Percentiles rank a stretch among this genome's conserved stretches.
Conservation (phyloP, 2,888 invertebrate species). For the Platycheirus rosarum region DNA sequence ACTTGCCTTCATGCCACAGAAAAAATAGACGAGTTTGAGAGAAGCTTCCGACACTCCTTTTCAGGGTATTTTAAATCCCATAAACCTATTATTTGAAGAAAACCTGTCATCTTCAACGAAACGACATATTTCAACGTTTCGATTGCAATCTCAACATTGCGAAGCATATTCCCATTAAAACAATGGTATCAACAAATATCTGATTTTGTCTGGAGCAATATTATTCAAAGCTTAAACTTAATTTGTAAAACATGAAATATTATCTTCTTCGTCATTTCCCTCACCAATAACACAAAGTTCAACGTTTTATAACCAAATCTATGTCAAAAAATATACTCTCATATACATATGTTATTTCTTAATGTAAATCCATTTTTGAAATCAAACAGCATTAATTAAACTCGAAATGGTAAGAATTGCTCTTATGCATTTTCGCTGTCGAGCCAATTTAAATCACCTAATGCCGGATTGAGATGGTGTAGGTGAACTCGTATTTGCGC, state of each 20-base stretch:
- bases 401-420: conserved; percentile 52
- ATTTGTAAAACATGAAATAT: no score
- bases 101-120: no score
- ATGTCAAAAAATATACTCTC: conserved; percentile 60
- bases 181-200: no score
- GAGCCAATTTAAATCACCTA: conserved; percentile 49
- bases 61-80: neutral
- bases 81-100: no score
- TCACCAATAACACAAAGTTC: neutral
- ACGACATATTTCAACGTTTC: neutral
- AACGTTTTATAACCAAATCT: conserved; percentile 56
- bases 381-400: conserved; percentile 68
- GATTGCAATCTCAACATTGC: conserved; percentile 6
- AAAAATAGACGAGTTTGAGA: neutral
- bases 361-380: conserved; percentile 68
- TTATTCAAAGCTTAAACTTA: no score
- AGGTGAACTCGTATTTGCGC: conserved; percentile 64
- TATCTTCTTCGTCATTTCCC: no score
- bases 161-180: no score
- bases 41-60: neutral
- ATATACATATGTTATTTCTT: conserved; percentile 50
- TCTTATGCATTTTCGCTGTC: conserved; percentile 18
- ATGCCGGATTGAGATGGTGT: conserved; percentile 26
- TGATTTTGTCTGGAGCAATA: no score
- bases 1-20: neutral